Conservation (phyloP, 2,888 invertebrate species). For the Pandemis cinnamomeana region DNA sequence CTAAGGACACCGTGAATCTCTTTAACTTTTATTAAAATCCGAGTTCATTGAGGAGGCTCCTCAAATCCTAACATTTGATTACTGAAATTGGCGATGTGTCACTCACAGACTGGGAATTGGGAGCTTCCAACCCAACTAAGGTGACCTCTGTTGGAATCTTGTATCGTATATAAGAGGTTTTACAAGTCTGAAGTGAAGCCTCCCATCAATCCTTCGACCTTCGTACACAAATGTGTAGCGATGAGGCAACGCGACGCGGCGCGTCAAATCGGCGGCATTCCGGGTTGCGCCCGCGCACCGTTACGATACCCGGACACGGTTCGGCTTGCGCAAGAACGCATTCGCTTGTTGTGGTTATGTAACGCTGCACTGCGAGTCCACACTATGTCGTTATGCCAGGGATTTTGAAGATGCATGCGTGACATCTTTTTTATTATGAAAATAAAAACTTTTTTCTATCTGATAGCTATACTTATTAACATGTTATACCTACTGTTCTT, state of each 20-base stretch:
- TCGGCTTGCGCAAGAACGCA: constrained; percentile 76
- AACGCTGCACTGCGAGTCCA: constrained; percentile 64
- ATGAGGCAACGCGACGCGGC: constrained; percentile 68
- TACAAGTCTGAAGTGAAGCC: neutral
- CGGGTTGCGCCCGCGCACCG: constrained; percentile 75
- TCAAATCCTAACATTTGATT: too few species aligned
- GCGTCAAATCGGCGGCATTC: constrained; percentile 77
- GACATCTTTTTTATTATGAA: neutral
- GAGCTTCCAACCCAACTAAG: neutral
- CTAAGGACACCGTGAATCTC: too few species aligned
- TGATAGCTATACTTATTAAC: too few species aligned
- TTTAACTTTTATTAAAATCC: too few species aligned
- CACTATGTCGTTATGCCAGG: constrained; percentile 50
- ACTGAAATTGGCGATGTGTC: too few species aligned
- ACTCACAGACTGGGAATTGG: neutral
- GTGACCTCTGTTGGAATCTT: neutral
- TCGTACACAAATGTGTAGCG: constrained; percentile 53
- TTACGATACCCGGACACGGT: constrained; percentile 74
- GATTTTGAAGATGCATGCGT: neutral
- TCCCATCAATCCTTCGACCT: constrained; percentile 53
- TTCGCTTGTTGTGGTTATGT: constrained; percentile 69
- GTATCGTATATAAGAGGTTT: neutral
- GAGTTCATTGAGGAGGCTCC: too few species aligned
- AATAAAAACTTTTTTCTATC: neutral
- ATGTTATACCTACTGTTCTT: too few species aligned